Conservation (phyloP, 1,140 invertebrate genomes). For the Palaemon carinicauda region DNA sequence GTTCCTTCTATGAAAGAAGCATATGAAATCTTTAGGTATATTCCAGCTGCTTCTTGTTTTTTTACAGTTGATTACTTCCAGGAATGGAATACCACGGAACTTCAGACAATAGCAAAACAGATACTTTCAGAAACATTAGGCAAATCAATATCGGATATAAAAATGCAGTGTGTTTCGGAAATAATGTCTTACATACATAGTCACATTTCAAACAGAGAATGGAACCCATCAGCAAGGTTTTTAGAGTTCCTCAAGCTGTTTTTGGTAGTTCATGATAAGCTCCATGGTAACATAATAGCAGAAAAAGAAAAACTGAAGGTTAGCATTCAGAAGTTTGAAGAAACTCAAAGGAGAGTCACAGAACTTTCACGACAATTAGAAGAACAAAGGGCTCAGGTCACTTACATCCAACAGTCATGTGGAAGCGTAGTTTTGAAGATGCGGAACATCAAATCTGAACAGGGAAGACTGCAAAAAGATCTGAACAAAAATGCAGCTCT, state of each 20-base stretch:
- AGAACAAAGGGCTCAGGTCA: constrained; percentile 54
- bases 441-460: constrained; percentile 56
- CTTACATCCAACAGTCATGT: constrained; percentile 56
- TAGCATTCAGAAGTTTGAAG: constrained; percentile 45
- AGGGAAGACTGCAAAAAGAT: constrained; percentile 56
- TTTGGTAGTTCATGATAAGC: constrained; percentile 3
- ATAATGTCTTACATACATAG: constrained; percentile 31
- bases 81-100: constrained; percentile 21
- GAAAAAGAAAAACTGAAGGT: constrained; percentile 35
- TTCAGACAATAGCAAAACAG: constrained; percentile 19
- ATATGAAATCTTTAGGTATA: constrained; percentile 18
- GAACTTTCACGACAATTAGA: constrained; percentile 51
- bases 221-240: constrained; percentile 29
- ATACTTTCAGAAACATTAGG: constrained; percentile 21
- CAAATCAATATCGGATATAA: constrained; percentile 14
- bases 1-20: constrained; percentile 37
- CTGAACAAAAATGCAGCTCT: constrained; percentile 52
- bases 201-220: not conserved
- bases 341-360: constrained; percentile 46
- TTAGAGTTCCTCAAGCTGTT: constrained; percentile 22
- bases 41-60: constrained; percentile 21
- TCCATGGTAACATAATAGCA: constrained; percentile 1
- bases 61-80: constrained; percentile 40
- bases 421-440: constrained; percentile 54
- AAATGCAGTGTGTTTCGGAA: constrained; percentile 22